Evolutionary conservation across 2,888 invertebrate species (phyloP).

Genomic region (Trichogramma evanescens): DNA sequence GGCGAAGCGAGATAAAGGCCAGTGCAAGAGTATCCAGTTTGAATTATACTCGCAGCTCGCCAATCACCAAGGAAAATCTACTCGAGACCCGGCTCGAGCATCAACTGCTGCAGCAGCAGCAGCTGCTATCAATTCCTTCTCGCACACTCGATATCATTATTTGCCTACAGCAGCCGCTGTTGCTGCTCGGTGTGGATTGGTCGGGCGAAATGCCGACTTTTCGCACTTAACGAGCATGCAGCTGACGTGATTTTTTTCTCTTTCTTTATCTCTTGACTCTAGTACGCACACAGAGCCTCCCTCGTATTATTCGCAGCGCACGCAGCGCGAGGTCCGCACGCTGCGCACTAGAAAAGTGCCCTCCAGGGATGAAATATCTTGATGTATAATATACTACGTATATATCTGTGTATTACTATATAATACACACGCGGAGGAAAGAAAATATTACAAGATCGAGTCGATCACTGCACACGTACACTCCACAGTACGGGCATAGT

Average conservation of each 20-base stretch:
- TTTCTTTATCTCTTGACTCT: not conserved
- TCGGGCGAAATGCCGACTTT: slow-evolving; percentile 10
- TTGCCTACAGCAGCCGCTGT: not conserved
- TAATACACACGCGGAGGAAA: no score
- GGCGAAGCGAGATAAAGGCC: not conserved
- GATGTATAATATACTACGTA: no score
- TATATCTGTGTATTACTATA: no score
- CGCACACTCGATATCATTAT: slow-evolving; percentile 9
- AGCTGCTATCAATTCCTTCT: slow-evolving; percentile 5
- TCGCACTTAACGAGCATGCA: slow-evolving; percentile 11
- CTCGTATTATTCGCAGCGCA: not conserved
- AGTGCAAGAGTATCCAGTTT: no score
- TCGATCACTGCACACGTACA: no score
- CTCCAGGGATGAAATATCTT: no score
- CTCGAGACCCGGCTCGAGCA: slow-evolving; percentile 5
- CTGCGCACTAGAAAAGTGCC: not conserved
- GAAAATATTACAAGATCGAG: no score
- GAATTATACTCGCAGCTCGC: not conserved
- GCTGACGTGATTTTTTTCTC: not conserved
- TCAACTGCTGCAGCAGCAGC: not conserved
- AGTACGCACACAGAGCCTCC: not conserved
- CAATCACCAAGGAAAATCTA: not conserved
- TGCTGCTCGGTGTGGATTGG: not conserved
- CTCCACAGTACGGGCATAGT: no score
- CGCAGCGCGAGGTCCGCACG: not conserved